Evolutionary conservation across 1,140 invertebrate species (phyloP).

Genomic region (Streblospio benedicti): DNA sequence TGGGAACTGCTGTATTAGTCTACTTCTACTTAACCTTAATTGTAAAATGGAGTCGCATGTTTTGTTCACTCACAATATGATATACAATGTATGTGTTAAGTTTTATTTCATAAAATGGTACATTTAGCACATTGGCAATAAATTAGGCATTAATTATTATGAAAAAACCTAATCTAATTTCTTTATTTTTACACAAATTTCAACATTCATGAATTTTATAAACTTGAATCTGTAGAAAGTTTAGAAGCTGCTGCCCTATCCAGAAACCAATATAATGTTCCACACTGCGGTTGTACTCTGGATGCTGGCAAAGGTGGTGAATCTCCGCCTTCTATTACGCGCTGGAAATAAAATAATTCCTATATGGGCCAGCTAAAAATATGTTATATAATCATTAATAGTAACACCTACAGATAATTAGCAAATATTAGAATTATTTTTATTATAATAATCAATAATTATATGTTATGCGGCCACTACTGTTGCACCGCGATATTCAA

Average conservation of each 20-base stretch:
- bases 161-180: too few relatives aligned
- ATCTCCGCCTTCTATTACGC: constrained; percentile 62
- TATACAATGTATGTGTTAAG: too few relatives aligned
- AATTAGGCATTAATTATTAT: too few relatives aligned
- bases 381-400: too few relatives aligned
- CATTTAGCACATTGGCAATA: too few relatives aligned
- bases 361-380: constrained; percentile 3
- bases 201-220: background rate
- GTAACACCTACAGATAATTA: background rate
- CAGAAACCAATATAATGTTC: constrained; percentile 68
- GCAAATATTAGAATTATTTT: background rate
- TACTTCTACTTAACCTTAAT: too few relatives aligned
- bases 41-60: too few relatives aligned
- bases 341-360: constrained; percentile 51
- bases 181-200: too few relatives aligned
- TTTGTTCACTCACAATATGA: too few relatives aligned
- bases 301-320: constrained; percentile 58
- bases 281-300: constrained; percentile 60
- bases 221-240: background rate
- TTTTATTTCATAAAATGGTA: too few relatives aligned
- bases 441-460: background rate
- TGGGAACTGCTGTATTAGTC: too few relatives aligned
- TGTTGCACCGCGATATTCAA: background rate
- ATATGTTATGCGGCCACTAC: constrained; percentile 24
- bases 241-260: constrained; percentile 61